phyloP scores from a whole-genome alignment of 2,113 vertebrate genomes.

The Lepidiolamprologus cunningtoni region DNA sequence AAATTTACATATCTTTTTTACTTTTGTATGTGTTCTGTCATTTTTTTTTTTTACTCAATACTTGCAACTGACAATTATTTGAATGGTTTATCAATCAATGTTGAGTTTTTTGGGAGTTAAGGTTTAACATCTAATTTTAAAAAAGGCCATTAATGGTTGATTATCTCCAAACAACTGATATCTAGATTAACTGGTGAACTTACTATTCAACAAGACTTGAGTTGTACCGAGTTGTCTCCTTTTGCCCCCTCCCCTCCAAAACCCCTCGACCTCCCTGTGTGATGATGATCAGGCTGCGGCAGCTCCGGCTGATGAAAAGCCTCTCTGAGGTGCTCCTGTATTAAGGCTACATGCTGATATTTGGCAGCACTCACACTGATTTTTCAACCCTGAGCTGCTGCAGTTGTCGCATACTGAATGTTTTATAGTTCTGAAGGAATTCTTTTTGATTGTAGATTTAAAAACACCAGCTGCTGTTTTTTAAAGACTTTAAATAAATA shows the following conservation, averaged over 20 bases:
- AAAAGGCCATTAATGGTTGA: neutral
- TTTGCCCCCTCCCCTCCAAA: neutral
- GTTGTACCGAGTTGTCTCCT: neutral
- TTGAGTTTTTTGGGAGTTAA: neutral
- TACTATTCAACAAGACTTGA: neutral
- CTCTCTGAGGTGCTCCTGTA: constrained; percentile 11
- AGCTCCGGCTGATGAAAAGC: constrained; percentile 30
- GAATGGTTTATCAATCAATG: neutral
- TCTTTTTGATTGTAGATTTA: constrained; percentile 9
- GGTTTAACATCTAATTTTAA: neutral
- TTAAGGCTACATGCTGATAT: constrained; percentile 20
- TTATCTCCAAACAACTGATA: neutral
- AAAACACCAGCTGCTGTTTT: neutral
- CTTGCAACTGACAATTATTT: neutral
- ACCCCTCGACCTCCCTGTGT: neutral
- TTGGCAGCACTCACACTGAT: constrained; percentile 23
- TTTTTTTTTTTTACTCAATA: neutral
- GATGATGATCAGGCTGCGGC: constrained; percentile 25
- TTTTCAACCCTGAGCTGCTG: constrained; percentile 9
- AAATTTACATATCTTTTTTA: neutral
- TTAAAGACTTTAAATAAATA: neutral
- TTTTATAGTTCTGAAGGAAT: constrained; percentile 8
- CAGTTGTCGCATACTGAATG: constrained; percentile 2
- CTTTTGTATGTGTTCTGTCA: neutral
- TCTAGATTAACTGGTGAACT: neutral